These are phyloP conservation scores for Symphodus melops DNA, from an alignment of 2,113 vertebrate genomes.

Conservation along the genomic window DNA sequence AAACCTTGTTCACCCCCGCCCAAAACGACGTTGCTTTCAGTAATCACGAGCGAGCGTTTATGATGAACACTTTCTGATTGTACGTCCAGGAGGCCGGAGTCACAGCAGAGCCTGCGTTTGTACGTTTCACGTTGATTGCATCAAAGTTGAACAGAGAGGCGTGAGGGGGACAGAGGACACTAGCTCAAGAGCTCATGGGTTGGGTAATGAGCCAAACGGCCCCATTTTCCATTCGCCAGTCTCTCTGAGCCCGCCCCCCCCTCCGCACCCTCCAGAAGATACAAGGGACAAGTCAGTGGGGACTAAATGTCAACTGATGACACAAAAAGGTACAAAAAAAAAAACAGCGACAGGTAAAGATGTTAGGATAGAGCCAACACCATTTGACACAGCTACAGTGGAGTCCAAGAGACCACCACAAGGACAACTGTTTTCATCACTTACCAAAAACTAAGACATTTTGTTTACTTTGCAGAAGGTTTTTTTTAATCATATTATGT, in stretches of 20 bases:
- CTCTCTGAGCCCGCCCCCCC: slow-evolving; percentile 17
- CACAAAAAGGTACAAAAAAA: slow-evolving; percentile 17
- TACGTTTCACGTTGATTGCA: slow-evolving; percentile 45
- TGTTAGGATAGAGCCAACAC: slow-evolving; percentile 18
- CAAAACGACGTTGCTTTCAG: slow-evolving; percentile 17
- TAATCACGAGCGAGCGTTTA: slow-evolving; percentile 11
- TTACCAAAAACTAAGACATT: slow-evolving; percentile 59
- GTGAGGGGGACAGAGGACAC: slow-evolving; percentile 27
- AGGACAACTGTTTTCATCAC: slow-evolving; percentile 66
- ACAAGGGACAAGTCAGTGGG: slow-evolving; percentile 9
- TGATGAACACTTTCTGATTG: slow-evolving; percentile 24
- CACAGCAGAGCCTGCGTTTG: slow-evolving; percentile 33
- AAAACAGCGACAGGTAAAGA: slow-evolving; percentile 33
- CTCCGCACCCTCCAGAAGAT: background rate
- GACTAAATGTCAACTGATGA: slow-evolving; percentile 6
- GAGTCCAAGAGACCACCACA: slow-evolving; percentile 60
- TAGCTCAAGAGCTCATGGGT: slow-evolving; percentile 23
- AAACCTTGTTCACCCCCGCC: slow-evolving; percentile 16
- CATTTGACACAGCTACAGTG: slow-evolving; percentile 48
- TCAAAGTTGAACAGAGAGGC: slow-evolving; percentile 40
- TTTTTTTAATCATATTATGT: slow-evolving; percentile 13
- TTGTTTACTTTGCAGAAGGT: background rate
- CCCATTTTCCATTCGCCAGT: slow-evolving; percentile 26
- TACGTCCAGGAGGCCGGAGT: background rate
- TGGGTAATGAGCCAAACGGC: slow-evolving; percentile 44